Evolutionary conservation across 2,797 vertebrate species (phyloP).

Genomic region (Anisognathus igniventris): DNA sequence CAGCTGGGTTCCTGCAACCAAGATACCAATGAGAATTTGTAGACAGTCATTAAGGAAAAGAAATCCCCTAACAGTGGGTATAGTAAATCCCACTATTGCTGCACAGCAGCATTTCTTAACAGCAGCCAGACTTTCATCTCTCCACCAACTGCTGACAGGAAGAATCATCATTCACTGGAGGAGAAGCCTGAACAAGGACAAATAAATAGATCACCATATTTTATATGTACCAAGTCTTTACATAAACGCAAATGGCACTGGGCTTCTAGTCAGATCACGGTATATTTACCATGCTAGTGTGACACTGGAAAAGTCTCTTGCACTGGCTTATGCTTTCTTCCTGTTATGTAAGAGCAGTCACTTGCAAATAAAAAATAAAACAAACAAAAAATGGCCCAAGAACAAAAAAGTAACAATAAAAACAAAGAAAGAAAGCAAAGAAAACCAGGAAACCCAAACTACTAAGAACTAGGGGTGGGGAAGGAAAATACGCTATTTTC

Average conservation of each 20-base stretch:
- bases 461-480: not conserved
- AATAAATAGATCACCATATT: not conserved
- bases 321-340: not conserved
- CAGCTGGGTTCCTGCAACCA: not conserved
- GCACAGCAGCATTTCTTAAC: not conserved
- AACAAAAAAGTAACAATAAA: not conserved
- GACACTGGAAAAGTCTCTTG: not conserved
- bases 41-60: not conserved
- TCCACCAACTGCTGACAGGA: not conserved
- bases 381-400: not conserved
- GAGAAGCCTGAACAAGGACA: not conserved
- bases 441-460: not conserved
- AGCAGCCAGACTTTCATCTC: not conserved
- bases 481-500: not conserved
- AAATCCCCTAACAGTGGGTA: not conserved
- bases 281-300: not conserved
- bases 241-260: not conserved
- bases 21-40: not conserved
- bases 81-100: not conserved
- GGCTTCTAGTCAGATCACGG: not conserved
- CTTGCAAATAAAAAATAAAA: not conserved
- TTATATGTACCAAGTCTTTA: not conserved
- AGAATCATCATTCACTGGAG: not conserved
- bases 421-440: not conserved
- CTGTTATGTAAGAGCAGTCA: not conserved